Evolutionary conservation across 1,140 invertebrate species (phyloP).

Genomic region (Leptestheria dahalacensis): DNA sequence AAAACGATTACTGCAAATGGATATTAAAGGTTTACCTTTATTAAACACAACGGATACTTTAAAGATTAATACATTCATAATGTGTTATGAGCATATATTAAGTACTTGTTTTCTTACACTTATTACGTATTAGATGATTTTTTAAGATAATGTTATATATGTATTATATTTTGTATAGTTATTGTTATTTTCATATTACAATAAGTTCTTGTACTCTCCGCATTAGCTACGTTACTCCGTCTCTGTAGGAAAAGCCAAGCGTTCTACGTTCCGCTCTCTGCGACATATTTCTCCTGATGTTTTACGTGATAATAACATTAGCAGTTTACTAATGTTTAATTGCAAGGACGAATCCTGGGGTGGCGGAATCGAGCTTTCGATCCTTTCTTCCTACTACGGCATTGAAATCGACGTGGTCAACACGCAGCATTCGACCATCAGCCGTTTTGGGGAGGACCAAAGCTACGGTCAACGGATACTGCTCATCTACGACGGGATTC

Average conservation of each 20-base stretch:
- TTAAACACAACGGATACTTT: too few species aligned
- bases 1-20: slow-evolving; percentile 74
- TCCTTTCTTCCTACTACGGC: slow-evolving; percentile 73
- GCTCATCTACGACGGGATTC: slow-evolving; percentile 87
- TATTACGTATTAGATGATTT: not conserved
- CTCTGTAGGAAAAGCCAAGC: not conserved
- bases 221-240: not conserved
- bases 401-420: slow-evolving; percentile 89
- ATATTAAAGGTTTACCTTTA: slow-evolving; percentile 44
- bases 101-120: too few species aligned
- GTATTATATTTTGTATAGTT: too few species aligned
- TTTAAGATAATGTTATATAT: not conserved
- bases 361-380: slow-evolving; percentile 82
- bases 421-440: slow-evolving; percentile 73
- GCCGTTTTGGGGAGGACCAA: slow-evolving; percentile 85
- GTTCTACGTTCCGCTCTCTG: not conserved
- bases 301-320: not conserved
- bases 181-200: too few species aligned
- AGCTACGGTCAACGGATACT: slow-evolving; percentile 70
- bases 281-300: not conserved
- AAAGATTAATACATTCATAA: too few species aligned
- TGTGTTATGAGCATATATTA: too few species aligned
- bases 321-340: too few species aligned
- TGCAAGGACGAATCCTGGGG: slow-evolving; percentile 54
- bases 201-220: not conserved